Base-by-base conservation (phyloP, 2,113 vertebrate species). In the Isichthys henryi region DNA sequence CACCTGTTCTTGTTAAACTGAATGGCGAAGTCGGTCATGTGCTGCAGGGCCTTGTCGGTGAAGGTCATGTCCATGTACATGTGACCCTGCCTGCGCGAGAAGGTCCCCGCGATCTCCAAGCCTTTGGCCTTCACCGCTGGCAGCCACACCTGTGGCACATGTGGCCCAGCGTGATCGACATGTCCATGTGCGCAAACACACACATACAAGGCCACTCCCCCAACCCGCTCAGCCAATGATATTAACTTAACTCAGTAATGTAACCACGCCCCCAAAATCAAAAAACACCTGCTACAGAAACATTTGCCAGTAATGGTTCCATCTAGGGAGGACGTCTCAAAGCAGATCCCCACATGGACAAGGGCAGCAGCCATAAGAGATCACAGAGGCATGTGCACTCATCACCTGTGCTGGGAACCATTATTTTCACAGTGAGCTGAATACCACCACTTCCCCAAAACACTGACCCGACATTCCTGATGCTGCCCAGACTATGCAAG, bases 1-100 rank as follows among this genome's bases (percentile, higher is more conserved):
- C 87, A 99, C 98, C 98, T 99, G 95, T 99, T 99, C 95, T 99
- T 99, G 95, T 99, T 99, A 94, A 99, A 99, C 94, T 99, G 98
- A 91, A 99, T 96, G 88, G 98, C 98, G 90, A 99, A 99, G 93
- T 99, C 98, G 0, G 97, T 97, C 98, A 99, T 99, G 95, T 99
- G 98, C 90, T 99, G 98, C 93, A 99, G 95, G 89, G 98, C 98
- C 94, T 99, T 99, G 92, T 99, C 99, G 94, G 96, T 99, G 90
- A 99, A 99, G 92, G 93, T 96, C 98, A 99, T 99, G 94, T 99
- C 98, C 98, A 99, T 99, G 95, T 98, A 98, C 96, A 99, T 98
- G 92, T 99, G 98, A 0, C 98, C 98, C 93, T 99, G 98, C 0
- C 98, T 96, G 88, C 99, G 98, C 87, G 97, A 97, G 94, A 99